Conservation (phyloP, 2,888 invertebrate species). For the Catotricha subobsoleta region DNA sequence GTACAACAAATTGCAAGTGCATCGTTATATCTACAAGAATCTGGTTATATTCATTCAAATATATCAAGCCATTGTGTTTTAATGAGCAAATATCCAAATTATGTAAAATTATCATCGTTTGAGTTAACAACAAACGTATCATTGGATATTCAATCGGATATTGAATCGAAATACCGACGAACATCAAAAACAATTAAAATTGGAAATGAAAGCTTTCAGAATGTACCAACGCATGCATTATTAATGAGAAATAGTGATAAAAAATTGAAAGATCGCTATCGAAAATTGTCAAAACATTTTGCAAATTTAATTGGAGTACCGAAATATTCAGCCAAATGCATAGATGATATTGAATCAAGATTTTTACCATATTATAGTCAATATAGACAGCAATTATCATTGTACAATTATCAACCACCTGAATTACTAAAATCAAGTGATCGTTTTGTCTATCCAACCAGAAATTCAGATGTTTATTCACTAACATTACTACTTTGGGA, state of each 20-base stretch:
- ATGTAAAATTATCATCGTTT: constrained; percentile 32
- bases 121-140: constrained; percentile 17
- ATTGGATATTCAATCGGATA: constrained; percentile 1
- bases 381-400: constrained; percentile 12
- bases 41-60: constrained; percentile 32
- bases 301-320: not conserved
- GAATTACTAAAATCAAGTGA: constrained; percentile 9
- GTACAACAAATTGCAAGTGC: constrained; percentile 32
- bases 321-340: not conserved
- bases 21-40: constrained; percentile 32
- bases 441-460: constrained; percentile 13
- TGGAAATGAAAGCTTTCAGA: not conserved
- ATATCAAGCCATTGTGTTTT: constrained; percentile 30
- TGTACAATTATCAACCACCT: constrained; percentile 14
- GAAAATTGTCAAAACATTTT: constrained; percentile 1
- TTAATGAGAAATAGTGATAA: not conserved
- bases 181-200: constrained; percentile 1
- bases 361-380: constrained; percentile 12
- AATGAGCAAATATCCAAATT: constrained; percentile 17
- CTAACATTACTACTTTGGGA: constrained; percentile 14
- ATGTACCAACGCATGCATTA: not conserved
- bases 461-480: constrained; percentile 12
- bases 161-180: constrained; percentile 3
- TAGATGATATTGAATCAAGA: constrained; percentile 1
- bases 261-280: not conserved